Conservation (phyloP, 2,113 vertebrate genomes). For the Panurus biarmicus region DNA sequence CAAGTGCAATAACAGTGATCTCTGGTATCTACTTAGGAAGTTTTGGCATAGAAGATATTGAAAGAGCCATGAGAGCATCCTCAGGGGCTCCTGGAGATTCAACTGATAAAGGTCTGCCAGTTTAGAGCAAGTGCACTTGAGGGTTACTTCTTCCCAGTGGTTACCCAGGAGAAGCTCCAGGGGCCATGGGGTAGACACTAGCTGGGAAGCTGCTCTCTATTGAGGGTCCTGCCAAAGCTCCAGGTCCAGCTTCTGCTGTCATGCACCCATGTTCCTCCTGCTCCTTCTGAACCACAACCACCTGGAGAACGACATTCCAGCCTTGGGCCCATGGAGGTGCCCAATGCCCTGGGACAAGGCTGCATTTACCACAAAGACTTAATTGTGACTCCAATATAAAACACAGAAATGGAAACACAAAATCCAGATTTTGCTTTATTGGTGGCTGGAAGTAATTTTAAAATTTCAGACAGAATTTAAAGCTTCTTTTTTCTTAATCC, state of each 20-base stretch:
- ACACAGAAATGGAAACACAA: not conserved
- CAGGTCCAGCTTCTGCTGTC: not conserved
- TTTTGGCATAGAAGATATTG: not conserved
- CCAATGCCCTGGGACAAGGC: fast-evolving
- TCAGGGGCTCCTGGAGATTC: fast-evolving
- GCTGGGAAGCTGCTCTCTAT: not conserved
- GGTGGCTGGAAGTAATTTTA: not conserved
- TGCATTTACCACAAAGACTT: not conserved
- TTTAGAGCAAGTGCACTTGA: not conserved
- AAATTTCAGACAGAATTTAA: not conserved
- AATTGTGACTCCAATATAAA: not conserved
- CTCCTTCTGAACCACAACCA: not conserved
- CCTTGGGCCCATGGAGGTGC: not conserved
- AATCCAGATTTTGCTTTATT: not conserved
- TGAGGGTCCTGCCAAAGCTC: not conserved
- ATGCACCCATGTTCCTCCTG: fast-evolving
- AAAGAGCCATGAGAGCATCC: not conserved
- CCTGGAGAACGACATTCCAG: fast-evolving
- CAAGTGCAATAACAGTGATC: not conserved
- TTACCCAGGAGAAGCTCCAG: not conserved
- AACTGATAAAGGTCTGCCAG: not conserved
- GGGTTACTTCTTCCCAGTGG: not conserved
- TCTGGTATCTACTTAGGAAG: not conserved
- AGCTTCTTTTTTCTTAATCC: not conserved
- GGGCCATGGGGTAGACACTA: not conserved